These are phyloP conservation scores for Tenthredo amoena DNA, from an alignment of 2,888 invertebrate species.

Conservation along the genomic window DNA sequence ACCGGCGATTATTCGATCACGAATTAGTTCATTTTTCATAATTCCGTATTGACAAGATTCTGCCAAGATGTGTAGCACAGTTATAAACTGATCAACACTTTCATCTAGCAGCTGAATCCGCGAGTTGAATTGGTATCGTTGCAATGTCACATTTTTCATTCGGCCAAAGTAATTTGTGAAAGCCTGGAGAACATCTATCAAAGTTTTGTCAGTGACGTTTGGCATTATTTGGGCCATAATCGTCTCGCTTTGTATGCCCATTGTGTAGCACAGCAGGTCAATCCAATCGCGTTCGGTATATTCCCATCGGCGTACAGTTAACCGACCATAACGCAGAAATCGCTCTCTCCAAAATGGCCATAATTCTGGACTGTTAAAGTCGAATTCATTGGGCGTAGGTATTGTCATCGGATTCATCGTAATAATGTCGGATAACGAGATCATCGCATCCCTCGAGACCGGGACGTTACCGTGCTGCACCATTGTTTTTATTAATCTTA, in stretches of 20 bases:
- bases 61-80: conserved; percentile 60
- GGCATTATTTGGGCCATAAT: conserved; percentile 51
- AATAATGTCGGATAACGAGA: neutral
- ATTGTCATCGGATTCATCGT: too few species aligned
- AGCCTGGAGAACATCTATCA: conserved; percentile 53
- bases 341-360: conserved; percentile 50
- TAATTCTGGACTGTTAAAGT: conserved; percentile 43
- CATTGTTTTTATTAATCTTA: neutral
- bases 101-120: conserved; percentile 58
- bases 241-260: conserved; percentile 59
- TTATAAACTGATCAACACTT: conserved; percentile 60
- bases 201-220: conserved; percentile 39
- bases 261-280: conserved; percentile 58
- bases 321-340: conserved; percentile 21
- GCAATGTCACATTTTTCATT: conserved; percentile 62
- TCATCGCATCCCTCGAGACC: neutral
- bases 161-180: conserved; percentile 60
- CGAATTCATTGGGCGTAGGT: conserved; percentile 48
- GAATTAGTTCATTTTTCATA: conserved; percentile 63
- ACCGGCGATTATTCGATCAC: conserved; percentile 66
- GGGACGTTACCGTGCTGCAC: neutral
- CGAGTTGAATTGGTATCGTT: conserved; percentile 61
- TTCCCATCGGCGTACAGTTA: neutral
- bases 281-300: conserved; percentile 54
- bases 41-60: conserved; percentile 62